Base-by-base conservation (phyloP, 2,888 invertebrate species). In the Lordiphosa fenestrarum region DNA sequence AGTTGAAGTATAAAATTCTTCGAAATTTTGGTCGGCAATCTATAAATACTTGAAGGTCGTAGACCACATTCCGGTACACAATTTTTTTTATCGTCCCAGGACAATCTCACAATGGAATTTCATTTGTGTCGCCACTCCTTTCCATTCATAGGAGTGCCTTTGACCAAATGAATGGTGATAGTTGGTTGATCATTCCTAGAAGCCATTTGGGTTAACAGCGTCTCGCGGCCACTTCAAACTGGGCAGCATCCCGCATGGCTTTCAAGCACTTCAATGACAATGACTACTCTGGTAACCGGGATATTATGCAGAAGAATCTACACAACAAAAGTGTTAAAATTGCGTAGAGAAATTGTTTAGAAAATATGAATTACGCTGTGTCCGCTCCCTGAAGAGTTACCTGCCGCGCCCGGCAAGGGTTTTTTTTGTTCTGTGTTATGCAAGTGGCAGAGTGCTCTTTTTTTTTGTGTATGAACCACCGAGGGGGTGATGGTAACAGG, bases 351-450 rank as follows among this genome's bases (percentile, higher is more conserved):
- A 70, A 73, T 80, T 76, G 85, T 81, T 81, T 85, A 39, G 82
- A 49, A 85, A 81, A 85, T 81, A 81, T 85, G 80, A 81, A 81
- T 81, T 81, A 66, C 84, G 76, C 73, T 85, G 63, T 69, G 33
- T 56, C 40, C 15, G 37, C 58, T 38, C 30, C 44, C 66, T 6
- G 66, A 63, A 66, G 58, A 66, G 62, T 63, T 58, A 63, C 62
- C 62, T 58, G 62, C 66, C 40, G 62, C 58, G 62, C 50, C 15
- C 62, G 46, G 59, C 66, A 66, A 58, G 66, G 58, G 36, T 33
- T 49, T 62, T 12, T 12, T 53, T 23, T 7, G 13, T 23, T 6
- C 13, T 38, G 6, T 10, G 36, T 46, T 55, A 62, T 65, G 56
- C n/a, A 55, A 55, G 66, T 39, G 13, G 10, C 30, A 15, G 15